Base-by-base conservation (phyloP, 2,888 invertebrate species). In the Pterostichus niger region DNA sequence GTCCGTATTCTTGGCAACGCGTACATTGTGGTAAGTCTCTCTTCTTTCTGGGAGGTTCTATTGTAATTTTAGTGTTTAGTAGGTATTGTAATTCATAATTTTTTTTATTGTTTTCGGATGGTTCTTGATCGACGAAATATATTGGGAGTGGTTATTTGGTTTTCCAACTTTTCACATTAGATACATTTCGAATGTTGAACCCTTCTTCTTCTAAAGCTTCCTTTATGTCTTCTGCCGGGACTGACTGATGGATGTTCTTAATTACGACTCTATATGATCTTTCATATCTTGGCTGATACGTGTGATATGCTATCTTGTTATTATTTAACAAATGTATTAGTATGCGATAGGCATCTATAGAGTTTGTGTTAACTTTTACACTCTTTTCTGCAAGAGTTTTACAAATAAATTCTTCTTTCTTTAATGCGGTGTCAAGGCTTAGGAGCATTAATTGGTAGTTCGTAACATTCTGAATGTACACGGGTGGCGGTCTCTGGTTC, bases 121-220 rank as follows among this genome's bases (percentile, higher is more conserved):
- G 84, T 77, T 84, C 82, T 6, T 85, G 46, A 35, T 86, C 84
- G 2, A 85, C 83, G 7, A 84, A 85, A 59, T 83, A 85, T 6
- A 85, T 52, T 10, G 83, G 80, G 10, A 85, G 76, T 6, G 83
- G 78, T 11, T 82, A 54, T 71, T 85, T 85, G 0, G 84, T 84
- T 68, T 46, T 64, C 17, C 82, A 24, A 35, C 82, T 64, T 54
- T 49, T 24, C 2, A 85, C 79, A 13, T 85, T 85, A 7, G 64
- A 78, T 13, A 85, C 44, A 17, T 85, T n/a, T n/a, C n/a, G n/a
- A n/a, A 85, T 84, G 56, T 84, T 24, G 71, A 83, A 84, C 1
- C 84, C 82, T 61, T 17, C 15, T n/a, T 59, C 59, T 52, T 82
- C 31, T 2, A 86, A 33, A 33, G 82, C 83, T 11, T 73, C 17